Percentiles rank a stretch among this genome's conserved stretches.
These are phyloP conservation scores for Selenia dentaria DNA, from an alignment of 2,888 invertebrate species.

Conservation along the genomic window DNA sequence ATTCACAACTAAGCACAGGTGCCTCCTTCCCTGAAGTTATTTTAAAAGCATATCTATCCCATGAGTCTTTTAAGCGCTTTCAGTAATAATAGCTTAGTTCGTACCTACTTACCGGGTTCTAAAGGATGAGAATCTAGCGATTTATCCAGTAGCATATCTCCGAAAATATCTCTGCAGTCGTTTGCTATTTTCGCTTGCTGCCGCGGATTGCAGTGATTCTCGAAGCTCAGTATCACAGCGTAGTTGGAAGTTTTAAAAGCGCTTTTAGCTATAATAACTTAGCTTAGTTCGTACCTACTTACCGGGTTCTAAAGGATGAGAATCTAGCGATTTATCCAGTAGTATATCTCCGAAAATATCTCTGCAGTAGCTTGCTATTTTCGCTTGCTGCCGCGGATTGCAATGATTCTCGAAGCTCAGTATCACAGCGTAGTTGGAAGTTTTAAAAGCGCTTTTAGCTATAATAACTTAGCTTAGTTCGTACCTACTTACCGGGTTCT, in stretches of 20 bases:
- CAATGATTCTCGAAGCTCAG: slow-evolving; percentile 97
- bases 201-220: slow-evolving; percentile 98
- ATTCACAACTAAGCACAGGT: no score
- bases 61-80: slow-evolving; percentile 98
- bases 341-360: slow-evolving; percentile 98
- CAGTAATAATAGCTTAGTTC: no score
- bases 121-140: slow-evolving; percentile 95
- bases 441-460: background rate
- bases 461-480: background rate
- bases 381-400: slow-evolving; percentile 97
- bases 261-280: slow-evolving; percentile 98
- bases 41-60: slow-evolving; percentile 98
- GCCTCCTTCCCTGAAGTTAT: slow-evolving; percentile 99
- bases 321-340: slow-evolving; percentile 93
- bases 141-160: slow-evolving; percentile 95
- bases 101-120: slow-evolving; percentile 85
- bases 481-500: slow-evolving; percentile 85
- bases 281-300: no score
- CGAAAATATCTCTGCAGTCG: slow-evolving; percentile 97
- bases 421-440: background rate
- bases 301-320: slow-evolving; percentile 91
- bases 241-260: slow-evolving; percentile 99
- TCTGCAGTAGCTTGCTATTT: slow-evolving; percentile 98
- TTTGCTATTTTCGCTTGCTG: slow-evolving; percentile 98
- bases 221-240: slow-evolving; percentile 98